Percentiles rank a stretch among this genome's conserved stretches.
phyloP scores from a whole-genome alignment of 2,797 vertebrate species.

The Furcifer pardalis region DNA sequence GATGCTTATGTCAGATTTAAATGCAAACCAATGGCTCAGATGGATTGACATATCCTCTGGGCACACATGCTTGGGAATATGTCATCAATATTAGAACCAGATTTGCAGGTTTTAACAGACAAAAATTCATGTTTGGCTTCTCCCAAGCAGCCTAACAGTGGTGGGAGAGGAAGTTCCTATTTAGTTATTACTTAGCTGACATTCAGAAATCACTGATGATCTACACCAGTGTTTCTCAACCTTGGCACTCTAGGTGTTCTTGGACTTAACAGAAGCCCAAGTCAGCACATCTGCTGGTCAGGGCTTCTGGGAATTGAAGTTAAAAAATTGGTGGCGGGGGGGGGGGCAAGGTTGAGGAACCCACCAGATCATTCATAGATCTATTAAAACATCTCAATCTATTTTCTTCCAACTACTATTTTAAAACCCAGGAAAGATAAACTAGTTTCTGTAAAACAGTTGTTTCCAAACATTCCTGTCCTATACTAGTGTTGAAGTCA shows the following conservation, averaged over 20 bases:
- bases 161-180: not conserved
- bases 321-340: too few relatives aligned
- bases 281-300: too few relatives aligned
- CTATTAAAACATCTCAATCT: not conserved
- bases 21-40: not conserved
- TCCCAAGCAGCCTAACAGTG: not conserved
- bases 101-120: not conserved
- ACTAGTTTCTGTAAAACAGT: not conserved
- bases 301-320: too few relatives aligned
- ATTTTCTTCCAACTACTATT: not conserved
- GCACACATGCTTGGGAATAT: not conserved
- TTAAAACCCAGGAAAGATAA: not conserved
- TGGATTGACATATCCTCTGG: not conserved
- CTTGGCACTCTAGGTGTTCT: too few relatives aligned
- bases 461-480: not conserved
- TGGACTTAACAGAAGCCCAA: too few relatives aligned
- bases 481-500: not conserved
- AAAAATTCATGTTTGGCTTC: not conserved
- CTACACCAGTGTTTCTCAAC: too few relatives aligned
- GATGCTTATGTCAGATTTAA: not conserved
- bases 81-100: not conserved
- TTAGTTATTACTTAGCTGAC: not conserved
- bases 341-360: too few relatives aligned
- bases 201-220: not conserved
- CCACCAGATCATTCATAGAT: not conserved